Conservation (phyloP, 2,113 vertebrate species). For the Piprites chloris region DNA sequence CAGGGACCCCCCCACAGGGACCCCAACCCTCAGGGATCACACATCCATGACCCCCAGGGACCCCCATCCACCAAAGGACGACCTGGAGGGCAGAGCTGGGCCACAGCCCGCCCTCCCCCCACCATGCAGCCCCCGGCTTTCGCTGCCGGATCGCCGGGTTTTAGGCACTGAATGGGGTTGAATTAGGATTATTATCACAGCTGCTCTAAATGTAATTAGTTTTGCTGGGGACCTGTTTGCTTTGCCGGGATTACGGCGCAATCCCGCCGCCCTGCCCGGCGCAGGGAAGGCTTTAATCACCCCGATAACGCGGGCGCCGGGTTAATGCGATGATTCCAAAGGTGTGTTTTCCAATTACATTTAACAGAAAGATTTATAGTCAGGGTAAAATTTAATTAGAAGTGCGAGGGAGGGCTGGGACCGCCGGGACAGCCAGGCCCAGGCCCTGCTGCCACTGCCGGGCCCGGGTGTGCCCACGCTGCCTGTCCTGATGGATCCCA, state of each 20-base stretch:
- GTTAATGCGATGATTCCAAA: constrained; percentile 64
- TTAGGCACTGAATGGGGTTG: constrained; percentile 40
- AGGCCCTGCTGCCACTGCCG: background rate
- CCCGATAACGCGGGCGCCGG: constrained; percentile 6
- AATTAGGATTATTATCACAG: constrained; percentile 72
- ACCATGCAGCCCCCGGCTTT: background rate
- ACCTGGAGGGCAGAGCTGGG: background rate
- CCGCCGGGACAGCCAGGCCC: background rate
- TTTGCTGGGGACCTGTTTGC: constrained; percentile 47
- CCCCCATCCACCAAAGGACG: background rate
- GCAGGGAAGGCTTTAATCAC: constrained; percentile 55
- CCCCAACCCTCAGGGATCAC: accelerated
- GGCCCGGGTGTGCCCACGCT: background rate
- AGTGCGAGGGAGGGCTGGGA: background rate
- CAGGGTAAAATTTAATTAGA: constrained; percentile 60
- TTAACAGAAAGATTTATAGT: constrained; percentile 62
- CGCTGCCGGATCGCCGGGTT: background rate
- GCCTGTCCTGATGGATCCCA: background rate
- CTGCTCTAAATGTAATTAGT: constrained; percentile 68
- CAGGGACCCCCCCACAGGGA: accelerated
- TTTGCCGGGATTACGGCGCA: constrained; percentile 42
- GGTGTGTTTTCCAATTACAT: constrained; percentile 63
- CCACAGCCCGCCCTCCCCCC: accelerated
- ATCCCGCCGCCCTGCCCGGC: background rate
- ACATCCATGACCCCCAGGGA: accelerated